Percentiles rank a stretch among this genome's conserved stretches.
phyloP scores from a whole-genome alignment of 2,113 vertebrate genomes.

The Lycaon pictus region DNA sequence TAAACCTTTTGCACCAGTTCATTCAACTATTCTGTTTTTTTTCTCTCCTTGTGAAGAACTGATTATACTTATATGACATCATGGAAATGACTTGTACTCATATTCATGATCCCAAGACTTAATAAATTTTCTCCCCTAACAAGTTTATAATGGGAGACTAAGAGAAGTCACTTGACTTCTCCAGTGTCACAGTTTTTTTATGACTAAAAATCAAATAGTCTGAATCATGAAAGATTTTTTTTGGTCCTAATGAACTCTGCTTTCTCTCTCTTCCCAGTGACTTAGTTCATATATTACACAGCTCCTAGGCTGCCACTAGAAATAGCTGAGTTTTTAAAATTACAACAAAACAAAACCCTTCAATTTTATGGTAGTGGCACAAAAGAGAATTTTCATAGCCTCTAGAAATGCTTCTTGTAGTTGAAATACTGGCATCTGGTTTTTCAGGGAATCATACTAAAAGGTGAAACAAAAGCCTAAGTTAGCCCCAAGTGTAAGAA shows the following conservation, averaged over 20 bases:
- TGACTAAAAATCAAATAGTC: background rate
- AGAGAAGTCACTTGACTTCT: background rate
- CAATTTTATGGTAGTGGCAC: background rate
- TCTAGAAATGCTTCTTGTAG: background rate
- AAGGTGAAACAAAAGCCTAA: background rate
- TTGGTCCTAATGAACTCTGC: background rate
- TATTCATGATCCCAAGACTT: background rate
- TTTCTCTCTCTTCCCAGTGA: background rate
- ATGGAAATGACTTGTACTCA: background rate
- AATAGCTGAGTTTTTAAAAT: constrained; percentile 10
- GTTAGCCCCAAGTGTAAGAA: background rate
- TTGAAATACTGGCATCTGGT: background rate
- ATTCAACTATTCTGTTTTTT: background rate
- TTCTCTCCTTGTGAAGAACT: background rate
- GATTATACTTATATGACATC: background rate
- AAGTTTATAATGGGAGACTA: background rate
- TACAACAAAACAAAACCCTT: background rate
- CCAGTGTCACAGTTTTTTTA: background rate
- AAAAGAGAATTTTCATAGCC: background rate
- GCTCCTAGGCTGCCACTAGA: background rate
- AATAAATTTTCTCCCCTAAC: background rate
- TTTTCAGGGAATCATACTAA: background rate
- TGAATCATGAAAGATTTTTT: constrained; percentile 15
- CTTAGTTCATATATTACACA: background rate
- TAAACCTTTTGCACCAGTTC: background rate